phyloP scores from a whole-genome alignment of 2,888 invertebrate genomes.

The Mayetiola destructor region DNA sequence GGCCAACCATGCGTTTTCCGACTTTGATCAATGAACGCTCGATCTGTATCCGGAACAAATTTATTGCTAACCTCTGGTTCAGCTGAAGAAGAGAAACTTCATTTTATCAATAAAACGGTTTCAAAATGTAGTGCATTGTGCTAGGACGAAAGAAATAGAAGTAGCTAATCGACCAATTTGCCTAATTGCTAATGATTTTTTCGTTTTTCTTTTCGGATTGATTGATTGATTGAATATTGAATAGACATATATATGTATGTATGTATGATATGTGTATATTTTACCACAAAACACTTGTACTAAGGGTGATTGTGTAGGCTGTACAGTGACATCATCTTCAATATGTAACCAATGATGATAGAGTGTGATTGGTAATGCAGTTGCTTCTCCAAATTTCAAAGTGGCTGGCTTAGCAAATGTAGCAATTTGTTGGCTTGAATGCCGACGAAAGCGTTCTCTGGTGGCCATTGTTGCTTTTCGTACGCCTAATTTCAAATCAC shows the following conservation, averaged over 20 bases:
- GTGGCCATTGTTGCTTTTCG: conserved; percentile 1
- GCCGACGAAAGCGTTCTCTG: not conserved
- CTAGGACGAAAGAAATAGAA: no score
- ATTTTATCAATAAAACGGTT: no score
- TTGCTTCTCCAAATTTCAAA: conserved; percentile 28
- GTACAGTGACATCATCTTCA: not conserved
- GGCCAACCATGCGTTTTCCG: not conserved
- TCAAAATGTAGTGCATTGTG: no score
- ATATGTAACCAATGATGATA: conserved; percentile 26
- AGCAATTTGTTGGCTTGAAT: not conserved
- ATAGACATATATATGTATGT: not conserved
- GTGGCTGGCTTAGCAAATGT: conserved; percentile 19
- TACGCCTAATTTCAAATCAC: not conserved
- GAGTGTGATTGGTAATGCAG: conserved; percentile 36
- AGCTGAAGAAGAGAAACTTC: not conserved
- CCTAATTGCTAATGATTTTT: no score
- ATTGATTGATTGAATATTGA: not conserved
- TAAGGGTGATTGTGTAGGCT: conserved; percentile 3
- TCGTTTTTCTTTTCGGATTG: no score
- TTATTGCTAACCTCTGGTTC: no score
- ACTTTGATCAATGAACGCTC: not conserved
- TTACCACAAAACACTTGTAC: not conserved
- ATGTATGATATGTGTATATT: not conserved
- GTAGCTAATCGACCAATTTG: no score
- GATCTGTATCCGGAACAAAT: not conserved